Percentiles rank a stretch among this genome's conserved stretches.
Conservation (phyloP, 2,113 vertebrate species). For the Pelobates fuscus region DNA sequence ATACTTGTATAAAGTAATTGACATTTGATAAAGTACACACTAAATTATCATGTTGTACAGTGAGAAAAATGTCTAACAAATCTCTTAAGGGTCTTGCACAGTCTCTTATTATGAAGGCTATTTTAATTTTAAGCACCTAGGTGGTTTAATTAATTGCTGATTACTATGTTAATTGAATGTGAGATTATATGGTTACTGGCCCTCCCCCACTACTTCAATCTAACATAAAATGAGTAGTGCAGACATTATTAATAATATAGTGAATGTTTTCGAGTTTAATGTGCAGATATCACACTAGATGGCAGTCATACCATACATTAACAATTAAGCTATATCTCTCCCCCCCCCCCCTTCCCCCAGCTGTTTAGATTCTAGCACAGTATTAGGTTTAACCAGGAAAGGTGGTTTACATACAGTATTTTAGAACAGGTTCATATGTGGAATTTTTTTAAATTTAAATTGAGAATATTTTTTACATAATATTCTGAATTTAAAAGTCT, state of each 20-base stretch:
- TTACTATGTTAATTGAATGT: conserved; percentile 38
- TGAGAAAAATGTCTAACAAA: not conserved
- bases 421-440: not conserved
- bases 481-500: no score
- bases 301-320: conserved; percentile 33
- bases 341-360: conserved; percentile 35
- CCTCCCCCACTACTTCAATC: conserved; percentile 8
- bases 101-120: conserved; percentile 4
- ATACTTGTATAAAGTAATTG: not conserved
- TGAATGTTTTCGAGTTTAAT: conserved; percentile 1
- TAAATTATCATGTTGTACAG: not conserved
- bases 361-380: conserved; percentile 26
- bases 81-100: not conserved
- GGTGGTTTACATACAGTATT: conserved; percentile 1
- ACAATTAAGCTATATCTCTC: not conserved
- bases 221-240: not conserved
- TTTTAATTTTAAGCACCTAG: conserved; percentile 25
- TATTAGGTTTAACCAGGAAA: conserved; percentile 36
- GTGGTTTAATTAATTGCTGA: conserved; percentile 26
- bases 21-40: conserved; percentile 3
- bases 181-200: conserved; percentile 6
- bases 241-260: not conserved
- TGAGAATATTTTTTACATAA: no score
- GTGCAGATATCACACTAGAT: conserved; percentile 40
- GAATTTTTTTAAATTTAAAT: not conserved